Conservation (phyloP, 1,140 invertebrate species). For the Cydia pomonella region DNA sequence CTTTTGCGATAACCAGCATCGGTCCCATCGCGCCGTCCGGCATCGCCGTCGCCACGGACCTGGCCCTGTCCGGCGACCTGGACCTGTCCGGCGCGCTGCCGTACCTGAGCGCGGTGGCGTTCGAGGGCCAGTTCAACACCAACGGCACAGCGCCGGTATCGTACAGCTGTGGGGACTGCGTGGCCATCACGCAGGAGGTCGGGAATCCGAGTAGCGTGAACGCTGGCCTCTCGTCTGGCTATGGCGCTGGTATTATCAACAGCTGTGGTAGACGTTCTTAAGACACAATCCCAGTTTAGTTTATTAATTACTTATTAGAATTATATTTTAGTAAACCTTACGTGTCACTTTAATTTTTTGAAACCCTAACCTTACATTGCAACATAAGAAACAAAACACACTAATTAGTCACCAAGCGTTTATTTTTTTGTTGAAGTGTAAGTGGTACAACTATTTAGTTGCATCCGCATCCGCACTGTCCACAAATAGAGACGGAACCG, state of each 20-base stretch:
- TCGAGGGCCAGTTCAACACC: slow-evolving; percentile 28
- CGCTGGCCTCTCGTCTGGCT: background rate
- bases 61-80: slow-evolving; percentile 47
- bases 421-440: too few relatives aligned
- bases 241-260: background rate
- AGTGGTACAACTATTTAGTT: too few relatives aligned
- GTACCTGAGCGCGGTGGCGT: slow-evolving; percentile 22
- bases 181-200: background rate
- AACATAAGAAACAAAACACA: too few relatives aligned
- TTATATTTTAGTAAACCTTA: too few relatives aligned
- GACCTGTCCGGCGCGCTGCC: slow-evolving; percentile 43
- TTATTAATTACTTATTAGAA: too few relatives aligned
- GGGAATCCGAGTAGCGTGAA: background rate
- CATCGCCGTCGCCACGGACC: slow-evolving; percentile 49
- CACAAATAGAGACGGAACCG: slow-evolving; percentile 53
- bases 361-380: too few relatives aligned
- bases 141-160: slow-evolving; percentile 10
- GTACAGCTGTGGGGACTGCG: slow-evolving; percentile 35
- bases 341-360: too few relatives aligned
- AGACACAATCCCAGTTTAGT: too few relatives aligned
- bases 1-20: slow-evolving; percentile 40
- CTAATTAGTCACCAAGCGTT: too few relatives aligned
- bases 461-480: slow-evolving; percentile 45
- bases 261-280: background rate
- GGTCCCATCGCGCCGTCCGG: slow-evolving; percentile 47